Conservation (phyloP, 2,888 invertebrate genomes). For the Cataglyphis rosenhaueri region DNA sequence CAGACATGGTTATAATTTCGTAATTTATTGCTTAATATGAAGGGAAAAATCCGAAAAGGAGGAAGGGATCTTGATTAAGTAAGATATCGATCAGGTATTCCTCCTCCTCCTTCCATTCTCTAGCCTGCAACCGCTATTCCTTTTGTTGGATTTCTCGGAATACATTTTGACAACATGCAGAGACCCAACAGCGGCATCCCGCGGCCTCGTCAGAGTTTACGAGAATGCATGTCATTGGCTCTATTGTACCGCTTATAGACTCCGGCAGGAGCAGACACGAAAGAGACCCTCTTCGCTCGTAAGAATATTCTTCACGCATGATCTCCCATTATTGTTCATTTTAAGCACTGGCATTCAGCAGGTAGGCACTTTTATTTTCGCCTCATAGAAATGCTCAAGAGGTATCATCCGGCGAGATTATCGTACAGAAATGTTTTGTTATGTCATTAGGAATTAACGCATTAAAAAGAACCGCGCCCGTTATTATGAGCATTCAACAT, state of each 20-base stretch:
- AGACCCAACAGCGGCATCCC: slow-evolving; percentile 56
- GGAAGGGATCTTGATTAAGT: slow-evolving; percentile 11
- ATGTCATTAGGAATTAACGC: slow-evolving; percentile 16
- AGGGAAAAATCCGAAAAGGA: background rate
- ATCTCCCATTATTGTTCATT: slow-evolving; percentile 66
- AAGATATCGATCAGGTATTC: slow-evolving; percentile 45
- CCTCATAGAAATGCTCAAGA: background rate
- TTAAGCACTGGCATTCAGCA: slow-evolving; percentile 15
- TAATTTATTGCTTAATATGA: slow-evolving; percentile 6
- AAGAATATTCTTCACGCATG: slow-evolving; percentile 65
- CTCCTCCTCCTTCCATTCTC: background rate
- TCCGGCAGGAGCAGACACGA: slow-evolving; percentile 53
- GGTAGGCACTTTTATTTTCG: slow-evolving; percentile 33
- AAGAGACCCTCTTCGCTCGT: slow-evolving; percentile 51
- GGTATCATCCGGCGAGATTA: background rate
- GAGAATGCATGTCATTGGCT: slow-evolving; percentile 74
- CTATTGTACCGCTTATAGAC: slow-evolving; percentile 67
- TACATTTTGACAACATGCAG: slow-evolving; percentile 57
- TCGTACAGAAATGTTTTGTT: slow-evolving; percentile 14
- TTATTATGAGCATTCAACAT: background rate
- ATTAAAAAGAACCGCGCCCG: background rate
- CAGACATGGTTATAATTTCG: background rate
- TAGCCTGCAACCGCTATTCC: slow-evolving; percentile 20
- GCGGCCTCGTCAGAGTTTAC: slow-evolving; percentile 66
- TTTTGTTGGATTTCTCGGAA: slow-evolving; percentile 59